Evolutionary conservation across 2,888 invertebrate genomes (phyloP).

Genomic region (Netelia fuscicornis): DNA sequence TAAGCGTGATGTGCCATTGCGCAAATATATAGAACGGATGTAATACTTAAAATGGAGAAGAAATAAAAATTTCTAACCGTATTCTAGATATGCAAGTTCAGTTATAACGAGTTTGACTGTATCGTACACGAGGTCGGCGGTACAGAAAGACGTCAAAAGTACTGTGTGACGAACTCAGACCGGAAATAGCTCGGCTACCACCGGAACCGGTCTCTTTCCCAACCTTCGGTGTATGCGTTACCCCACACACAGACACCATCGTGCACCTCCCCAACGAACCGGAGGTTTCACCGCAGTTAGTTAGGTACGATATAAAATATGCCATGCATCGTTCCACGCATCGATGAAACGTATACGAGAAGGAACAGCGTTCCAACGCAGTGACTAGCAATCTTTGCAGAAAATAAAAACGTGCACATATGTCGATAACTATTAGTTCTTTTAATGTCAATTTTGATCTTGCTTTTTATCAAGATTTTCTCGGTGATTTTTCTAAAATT

Average conservation of each 20-base stretch:
- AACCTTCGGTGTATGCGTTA: constrained; percentile 56
- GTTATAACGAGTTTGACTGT: neutral
- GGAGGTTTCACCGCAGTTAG: constrained; percentile 51
- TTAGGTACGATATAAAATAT: constrained; percentile 26
- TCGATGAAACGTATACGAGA: constrained; percentile 47
- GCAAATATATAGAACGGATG: no score
- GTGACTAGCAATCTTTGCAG: neutral
- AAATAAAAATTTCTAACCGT: no score
- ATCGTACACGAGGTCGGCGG: constrained; percentile 12
- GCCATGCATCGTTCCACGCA: constrained; percentile 60
- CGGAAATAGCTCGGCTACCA: constrained; percentile 75
- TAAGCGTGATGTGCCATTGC: no score
- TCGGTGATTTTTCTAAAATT: no score
- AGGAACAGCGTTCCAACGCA: neutral
- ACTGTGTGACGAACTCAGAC: constrained; percentile 68
- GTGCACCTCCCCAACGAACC: constrained; percentile 25
- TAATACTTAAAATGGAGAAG: no score
- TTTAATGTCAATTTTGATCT: no score
- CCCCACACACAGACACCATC: constrained; percentile 23
- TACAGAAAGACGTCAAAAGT: constrained; percentile 7
- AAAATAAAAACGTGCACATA: neutral
- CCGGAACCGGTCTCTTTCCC: constrained; percentile 78
- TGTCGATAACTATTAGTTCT: constrained; percentile 9
- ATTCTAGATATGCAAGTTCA: no score
- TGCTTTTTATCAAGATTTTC: no score